Percentiles rank a stretch among this genome's conserved stretches.
Evolutionary conservation across 2,113 vertebrate species (phyloP).

Genomic region (Phyllostomus discolor): DNA sequence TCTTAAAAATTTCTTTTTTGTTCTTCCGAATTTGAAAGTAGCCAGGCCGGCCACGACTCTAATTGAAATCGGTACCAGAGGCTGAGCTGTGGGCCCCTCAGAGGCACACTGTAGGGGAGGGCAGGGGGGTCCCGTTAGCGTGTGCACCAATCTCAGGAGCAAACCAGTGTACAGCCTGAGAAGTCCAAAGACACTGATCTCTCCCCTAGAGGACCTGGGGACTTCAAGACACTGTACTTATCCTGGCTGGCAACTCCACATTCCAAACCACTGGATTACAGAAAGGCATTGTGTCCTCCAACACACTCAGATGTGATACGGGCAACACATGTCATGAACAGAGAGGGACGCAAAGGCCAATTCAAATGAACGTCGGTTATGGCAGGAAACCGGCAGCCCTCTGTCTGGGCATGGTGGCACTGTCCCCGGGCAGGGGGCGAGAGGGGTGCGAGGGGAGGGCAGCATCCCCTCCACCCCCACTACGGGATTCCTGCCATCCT

Average conservation of each 20-base stretch:
- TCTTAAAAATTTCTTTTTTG: neutral
- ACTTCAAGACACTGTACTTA: neutral
- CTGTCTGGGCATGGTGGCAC: neutral
- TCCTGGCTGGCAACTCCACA: neutral
- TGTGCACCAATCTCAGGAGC: neutral
- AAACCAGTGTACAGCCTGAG: neutral
- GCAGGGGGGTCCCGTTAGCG: rapidly evolving
- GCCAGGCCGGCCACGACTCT: neutral
- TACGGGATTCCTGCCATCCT: neutral
- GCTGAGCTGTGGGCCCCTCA: neutral
- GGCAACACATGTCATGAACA: neutral
- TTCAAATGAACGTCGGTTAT: neutral
- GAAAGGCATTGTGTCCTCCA: neutral
- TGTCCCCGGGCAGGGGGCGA: neutral
- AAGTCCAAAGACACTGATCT: neutral
- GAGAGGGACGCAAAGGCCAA: neutral
- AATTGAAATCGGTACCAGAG: neutral
- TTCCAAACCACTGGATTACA: neutral
- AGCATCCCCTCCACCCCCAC: too few relatives aligned
- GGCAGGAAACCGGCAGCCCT: neutral
- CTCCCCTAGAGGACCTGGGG: neutral
- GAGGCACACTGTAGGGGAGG: too few relatives aligned
- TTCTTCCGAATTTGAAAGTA: neutral
- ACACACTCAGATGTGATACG: neutral
- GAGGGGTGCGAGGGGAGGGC: neutral